A percentile compares a stretch with the other conserved stretches of the same genome.
Evolutionary conservation across 2,888 invertebrate species (phyloP).

Genomic region (Toxonevra muliebris): DNA sequence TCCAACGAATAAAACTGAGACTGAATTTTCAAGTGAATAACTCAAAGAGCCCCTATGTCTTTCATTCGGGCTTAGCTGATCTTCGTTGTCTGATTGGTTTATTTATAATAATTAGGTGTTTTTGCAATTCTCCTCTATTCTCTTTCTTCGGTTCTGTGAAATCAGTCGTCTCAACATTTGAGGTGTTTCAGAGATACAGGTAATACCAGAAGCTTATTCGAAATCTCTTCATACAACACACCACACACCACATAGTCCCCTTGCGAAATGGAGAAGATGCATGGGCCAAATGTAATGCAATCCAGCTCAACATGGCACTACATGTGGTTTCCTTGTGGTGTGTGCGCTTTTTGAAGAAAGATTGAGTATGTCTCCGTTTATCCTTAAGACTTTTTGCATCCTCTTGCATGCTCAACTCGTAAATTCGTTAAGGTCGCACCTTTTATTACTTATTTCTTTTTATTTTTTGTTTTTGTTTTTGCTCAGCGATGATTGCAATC

Average conservation of each 20-base stretch:
- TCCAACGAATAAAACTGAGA: slow-evolving; percentile 42
- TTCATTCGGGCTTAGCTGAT: slow-evolving; percentile 44
- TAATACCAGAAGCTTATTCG: slow-evolving; percentile 55
- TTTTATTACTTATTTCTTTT: slow-evolving; percentile 40
- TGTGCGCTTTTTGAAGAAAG: not conserved
- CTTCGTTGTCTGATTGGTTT: slow-evolving; percentile 63
- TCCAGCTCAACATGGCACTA: not conserved
- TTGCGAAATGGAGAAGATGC: not conserved
- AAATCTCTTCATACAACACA: slow-evolving; percentile 34
- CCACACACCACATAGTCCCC: not conserved
- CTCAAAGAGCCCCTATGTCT: too few relatives aligned
- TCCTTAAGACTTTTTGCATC: not conserved
- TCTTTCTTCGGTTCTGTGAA: slow-evolving; percentile 17
- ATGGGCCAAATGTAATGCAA: not conserved
- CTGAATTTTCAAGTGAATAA: slow-evolving; percentile 14
- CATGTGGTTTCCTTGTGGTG: not conserved
- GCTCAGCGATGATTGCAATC: slow-evolving; percentile 44
- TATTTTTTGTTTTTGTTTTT: slow-evolving; percentile 37
- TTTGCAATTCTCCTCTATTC: too few relatives aligned
- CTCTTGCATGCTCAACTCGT: slow-evolving; percentile 46
- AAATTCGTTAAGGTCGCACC: slow-evolving; percentile 63
- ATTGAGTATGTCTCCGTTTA: too few relatives aligned
- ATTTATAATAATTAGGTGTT: slow-evolving; percentile 64
- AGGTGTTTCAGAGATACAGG: not conserved
- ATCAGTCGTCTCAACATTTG: slow-evolving; percentile 5